Percentiles rank a stretch among this genome's conserved stretches.
Evolutionary conservation across 2,888 invertebrate genomes (phyloP).

Genomic region (Ophion ellenae): DNA sequence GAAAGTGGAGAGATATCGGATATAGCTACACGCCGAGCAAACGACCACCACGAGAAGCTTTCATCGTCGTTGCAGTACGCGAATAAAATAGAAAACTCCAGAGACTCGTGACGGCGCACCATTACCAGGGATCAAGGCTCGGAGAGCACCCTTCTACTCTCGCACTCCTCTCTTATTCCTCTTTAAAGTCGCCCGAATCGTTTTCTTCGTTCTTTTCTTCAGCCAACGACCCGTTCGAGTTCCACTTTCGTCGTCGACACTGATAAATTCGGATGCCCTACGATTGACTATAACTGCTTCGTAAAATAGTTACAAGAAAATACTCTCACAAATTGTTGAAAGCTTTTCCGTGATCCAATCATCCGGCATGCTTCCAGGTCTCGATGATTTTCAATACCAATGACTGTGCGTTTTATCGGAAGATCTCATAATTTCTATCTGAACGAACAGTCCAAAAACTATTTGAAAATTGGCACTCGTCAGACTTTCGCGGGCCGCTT

Average conservation of each 20-base stretch:
- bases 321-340: not conserved
- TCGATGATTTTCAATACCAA: not conserved
- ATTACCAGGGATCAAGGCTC: constrained; percentile 51
- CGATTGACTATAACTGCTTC: not conserved
- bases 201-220: constrained; percentile 8
- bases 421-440: too few species aligned
- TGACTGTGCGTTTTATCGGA: not conserved
- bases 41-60: constrained; percentile 31
- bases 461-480: too few species aligned
- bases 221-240: constrained; percentile 7
- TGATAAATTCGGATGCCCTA: constrained; percentile 8
- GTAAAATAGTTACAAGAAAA: constrained; percentile 1
- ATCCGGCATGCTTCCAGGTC: too few species aligned
- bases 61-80: constrained; percentile 41
- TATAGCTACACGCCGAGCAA: not conserved
- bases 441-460: too few species aligned
- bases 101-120: constrained; percentile 57
- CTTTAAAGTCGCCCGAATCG: constrained; percentile 12
- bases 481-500: too few species aligned
- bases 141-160: constrained; percentile 28
- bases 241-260: not conserved
- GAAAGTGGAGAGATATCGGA: constrained; percentile 21
- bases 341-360: too few species aligned
- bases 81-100: constrained; percentile 49
- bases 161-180: constrained; percentile 11